Evolutionary conservation across 2,888 invertebrate genomes (phyloP).

Genomic region (Mythimna lalbum): DNA sequence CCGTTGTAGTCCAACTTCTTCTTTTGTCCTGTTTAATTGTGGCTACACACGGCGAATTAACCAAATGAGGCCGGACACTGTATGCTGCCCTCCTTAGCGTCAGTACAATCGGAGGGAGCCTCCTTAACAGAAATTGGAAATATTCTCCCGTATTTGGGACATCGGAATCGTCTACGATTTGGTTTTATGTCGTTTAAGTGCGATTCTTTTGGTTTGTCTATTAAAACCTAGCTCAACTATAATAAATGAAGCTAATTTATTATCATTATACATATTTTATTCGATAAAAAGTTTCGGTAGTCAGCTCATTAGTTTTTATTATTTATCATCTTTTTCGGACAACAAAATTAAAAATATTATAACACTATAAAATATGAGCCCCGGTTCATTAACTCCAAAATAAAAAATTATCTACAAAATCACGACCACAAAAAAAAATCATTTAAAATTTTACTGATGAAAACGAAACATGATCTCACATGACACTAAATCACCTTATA

Average conservation of each 20-base stretch:
- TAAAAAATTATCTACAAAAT: conserved; percentile 44
- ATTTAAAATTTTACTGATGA: conserved; percentile 48
- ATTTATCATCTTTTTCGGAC: conserved; percentile 24
- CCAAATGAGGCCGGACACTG: conserved; percentile 85
- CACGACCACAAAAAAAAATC: conserved; percentile 24
- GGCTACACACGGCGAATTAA: conserved; percentile 83
- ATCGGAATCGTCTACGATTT: conserved; percentile 21
- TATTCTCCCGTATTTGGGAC: conserved; percentile 46
- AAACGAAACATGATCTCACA: conserved; percentile 57
- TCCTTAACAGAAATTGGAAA: conserved; percentile 36
- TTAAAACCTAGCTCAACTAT: background rate
- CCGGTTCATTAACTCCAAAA: conserved; percentile 42
- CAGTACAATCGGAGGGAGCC: conserved; percentile 62
- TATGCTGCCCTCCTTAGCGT: conserved; percentile 34
- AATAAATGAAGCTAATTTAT: conserved; percentile 12
- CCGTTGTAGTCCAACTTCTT: conserved; percentile 76
- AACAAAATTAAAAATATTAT: conserved; percentile 36
- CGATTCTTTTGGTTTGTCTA: conserved; percentile 6
- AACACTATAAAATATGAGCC: conserved; percentile 42
- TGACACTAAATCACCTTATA: conserved; percentile 63
- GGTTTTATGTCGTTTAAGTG: conserved; percentile 16
- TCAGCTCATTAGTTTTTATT: conserved; percentile 28
- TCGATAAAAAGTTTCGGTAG: conserved; percentile 17
- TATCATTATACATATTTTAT: conserved; percentile 31
- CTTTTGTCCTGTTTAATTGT: conserved; percentile 88